These are phyloP conservation scores for Pangasianodon gigas DNA, from an alignment of 2,113 vertebrate genomes.

Conservation along the genomic window DNA sequence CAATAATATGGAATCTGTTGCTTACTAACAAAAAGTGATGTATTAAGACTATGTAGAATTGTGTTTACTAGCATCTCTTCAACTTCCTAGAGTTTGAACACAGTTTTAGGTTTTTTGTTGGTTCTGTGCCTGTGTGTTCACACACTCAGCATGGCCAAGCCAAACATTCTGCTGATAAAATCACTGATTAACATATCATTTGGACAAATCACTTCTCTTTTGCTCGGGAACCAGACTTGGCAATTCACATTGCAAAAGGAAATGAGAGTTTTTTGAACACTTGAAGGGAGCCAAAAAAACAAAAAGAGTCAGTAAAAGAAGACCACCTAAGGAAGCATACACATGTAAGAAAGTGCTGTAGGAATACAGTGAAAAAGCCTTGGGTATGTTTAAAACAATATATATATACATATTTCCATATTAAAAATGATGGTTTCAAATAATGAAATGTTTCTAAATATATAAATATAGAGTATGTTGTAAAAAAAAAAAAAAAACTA, in stretches of 20 bases:
- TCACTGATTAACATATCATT: constrained; percentile 56
- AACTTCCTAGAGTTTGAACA: background rate
- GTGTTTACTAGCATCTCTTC: background rate
- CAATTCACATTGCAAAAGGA: constrained; percentile 47
- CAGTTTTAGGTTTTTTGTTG: constrained; percentile 37
- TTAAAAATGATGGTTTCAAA: background rate
- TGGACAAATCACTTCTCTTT: constrained; percentile 51
- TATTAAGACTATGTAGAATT: background rate
- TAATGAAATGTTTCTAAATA: background rate
- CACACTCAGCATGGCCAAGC: constrained; percentile 57
- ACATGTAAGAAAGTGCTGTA: constrained; percentile 28
- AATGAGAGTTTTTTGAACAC: constrained; percentile 40
- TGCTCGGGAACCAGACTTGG: constrained; percentile 30
- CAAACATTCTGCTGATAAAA: constrained; percentile 59
- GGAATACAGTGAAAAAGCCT: background rate
- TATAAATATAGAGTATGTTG: background rate
- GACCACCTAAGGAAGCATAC: constrained; percentile 14
- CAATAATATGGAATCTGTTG: background rate
- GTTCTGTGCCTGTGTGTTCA: constrained; percentile 36
- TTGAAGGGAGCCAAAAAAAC: constrained; percentile 26
- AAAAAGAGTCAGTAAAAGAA: constrained; percentile 24
- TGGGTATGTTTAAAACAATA: background rate
- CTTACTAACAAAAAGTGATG: background rate
- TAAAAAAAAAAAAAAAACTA: background rate
- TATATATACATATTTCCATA: background rate